A percentile compares a stretch with the other conserved stretches of the same genome.
Conservation (phyloP, 2,888 invertebrate species). For the Argyra leucocephala region DNA sequence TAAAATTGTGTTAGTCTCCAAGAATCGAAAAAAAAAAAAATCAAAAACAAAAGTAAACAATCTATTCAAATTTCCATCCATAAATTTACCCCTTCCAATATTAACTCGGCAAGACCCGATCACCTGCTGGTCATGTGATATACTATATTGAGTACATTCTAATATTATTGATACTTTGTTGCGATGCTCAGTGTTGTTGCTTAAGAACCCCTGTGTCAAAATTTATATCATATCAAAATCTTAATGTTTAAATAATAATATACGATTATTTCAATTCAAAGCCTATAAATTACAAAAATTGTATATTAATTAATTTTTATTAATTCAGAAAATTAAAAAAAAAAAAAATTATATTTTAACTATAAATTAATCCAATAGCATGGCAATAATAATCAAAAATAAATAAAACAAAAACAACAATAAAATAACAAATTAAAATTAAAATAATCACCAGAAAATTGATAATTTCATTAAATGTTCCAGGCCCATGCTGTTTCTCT, state of each 20-base stretch:
- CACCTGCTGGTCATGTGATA: too few relatives aligned
- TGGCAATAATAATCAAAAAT: not conserved
- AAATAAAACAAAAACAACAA: not conserved
- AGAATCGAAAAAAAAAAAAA: too few relatives aligned
- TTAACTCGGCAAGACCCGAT: too few relatives aligned
- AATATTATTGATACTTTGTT: too few relatives aligned
- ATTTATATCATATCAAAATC: too few relatives aligned
- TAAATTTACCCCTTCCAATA: too few relatives aligned
- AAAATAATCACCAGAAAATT: not conserved
- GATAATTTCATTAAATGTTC: not conserved
- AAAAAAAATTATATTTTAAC: not conserved
- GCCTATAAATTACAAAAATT: slow-evolving; percentile 3
- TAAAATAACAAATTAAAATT: not conserved
- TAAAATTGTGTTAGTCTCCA: too few relatives aligned
- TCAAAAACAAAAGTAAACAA: too few relatives aligned
- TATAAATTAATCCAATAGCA: not conserved
- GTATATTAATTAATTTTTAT: not conserved
- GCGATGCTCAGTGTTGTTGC: not conserved
- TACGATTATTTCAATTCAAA: not conserved
- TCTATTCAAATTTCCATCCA: too few relatives aligned
- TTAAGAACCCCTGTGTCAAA: too few relatives aligned
- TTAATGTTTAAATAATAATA: not conserved
- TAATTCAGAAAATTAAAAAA: not conserved
- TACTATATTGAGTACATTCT: too few relatives aligned
- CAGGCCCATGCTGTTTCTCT: too few relatives aligned